Conservation (phyloP, 2,113 vertebrate genomes). For the Delphinapterus leucas region DNA sequence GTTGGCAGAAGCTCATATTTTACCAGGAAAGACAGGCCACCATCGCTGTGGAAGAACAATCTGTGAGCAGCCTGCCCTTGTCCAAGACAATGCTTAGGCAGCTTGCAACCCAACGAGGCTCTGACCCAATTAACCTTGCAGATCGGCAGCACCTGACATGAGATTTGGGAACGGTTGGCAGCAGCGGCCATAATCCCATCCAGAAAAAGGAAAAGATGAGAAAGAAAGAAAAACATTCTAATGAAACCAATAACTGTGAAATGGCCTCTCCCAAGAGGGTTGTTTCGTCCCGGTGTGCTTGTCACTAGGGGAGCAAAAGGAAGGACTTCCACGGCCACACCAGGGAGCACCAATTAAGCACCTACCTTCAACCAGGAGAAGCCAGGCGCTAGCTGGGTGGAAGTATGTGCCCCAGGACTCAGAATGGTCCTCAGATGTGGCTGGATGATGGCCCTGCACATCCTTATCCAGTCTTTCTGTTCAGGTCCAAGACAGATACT, state of each 20-base stretch:
- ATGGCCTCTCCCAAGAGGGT: neutral
- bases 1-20: neutral
- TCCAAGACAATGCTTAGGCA: neutral
- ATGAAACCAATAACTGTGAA: neutral
- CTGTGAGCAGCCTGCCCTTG: slow-evolving; percentile 19
- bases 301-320: neutral
- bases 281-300: neutral
- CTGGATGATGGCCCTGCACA: no score
- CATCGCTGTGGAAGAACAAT: neutral
- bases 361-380: neutral
- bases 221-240: neutral
- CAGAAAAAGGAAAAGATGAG: neutral
- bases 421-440: neutral
- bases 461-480: neutral
- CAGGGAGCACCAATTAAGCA: neutral
- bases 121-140: neutral
- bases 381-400: neutral
- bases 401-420: neutral
- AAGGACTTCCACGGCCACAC: neutral
- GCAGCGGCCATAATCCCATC: neutral
- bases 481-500: neutral
- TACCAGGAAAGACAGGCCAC: neutral
- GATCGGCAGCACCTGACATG: neutral
- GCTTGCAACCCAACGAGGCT: slow-evolving; percentile 3
- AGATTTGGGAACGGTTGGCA: neutral